Percentiles rank a stretch among this genome's conserved stretches.
These are phyloP conservation scores for Abramis brama DNA, from an alignment of 2,113 vertebrate genomes.

Conservation along the genomic window DNA sequence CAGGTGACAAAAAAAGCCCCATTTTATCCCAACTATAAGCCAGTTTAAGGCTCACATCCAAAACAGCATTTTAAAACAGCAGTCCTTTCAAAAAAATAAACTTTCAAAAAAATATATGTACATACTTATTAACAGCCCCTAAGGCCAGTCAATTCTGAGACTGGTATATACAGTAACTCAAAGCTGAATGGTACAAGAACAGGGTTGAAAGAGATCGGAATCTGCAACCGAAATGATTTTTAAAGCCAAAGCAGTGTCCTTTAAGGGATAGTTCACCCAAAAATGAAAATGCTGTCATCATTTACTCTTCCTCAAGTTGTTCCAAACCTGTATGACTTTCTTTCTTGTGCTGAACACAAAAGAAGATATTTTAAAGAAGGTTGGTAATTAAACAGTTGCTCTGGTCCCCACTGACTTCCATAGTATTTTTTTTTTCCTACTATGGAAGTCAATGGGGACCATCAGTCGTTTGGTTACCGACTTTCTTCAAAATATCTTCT, in stretches of 20 bases:
- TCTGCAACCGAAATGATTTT: constrained; percentile 26
- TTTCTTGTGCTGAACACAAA: too few species aligned
- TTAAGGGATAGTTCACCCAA: too few species aligned
- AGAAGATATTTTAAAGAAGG: too few species aligned
- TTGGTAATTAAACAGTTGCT: too few species aligned
- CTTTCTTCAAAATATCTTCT: too few species aligned
- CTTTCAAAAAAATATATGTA: constrained; percentile 71
- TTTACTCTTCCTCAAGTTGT: too few species aligned
- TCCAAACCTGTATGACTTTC: too few species aligned
- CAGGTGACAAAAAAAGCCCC: constrained; percentile 1
- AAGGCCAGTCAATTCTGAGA: constrained; percentile 52
- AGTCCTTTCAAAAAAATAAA: constrained; percentile 64
- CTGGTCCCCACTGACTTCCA: too few species aligned
- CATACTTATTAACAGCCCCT: constrained; percentile 60
- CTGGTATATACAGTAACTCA: constrained; percentile 53
- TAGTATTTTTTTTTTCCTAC: too few species aligned
- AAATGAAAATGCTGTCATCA: too few species aligned
- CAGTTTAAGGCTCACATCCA: constrained; percentile 34
- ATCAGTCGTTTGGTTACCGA: too few species aligned
- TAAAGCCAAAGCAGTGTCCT: background rate
- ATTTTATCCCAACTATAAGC: constrained; percentile 17
- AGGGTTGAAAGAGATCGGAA: constrained; percentile 41
- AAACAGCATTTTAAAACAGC: constrained; percentile 64
- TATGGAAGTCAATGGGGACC: too few species aligned
- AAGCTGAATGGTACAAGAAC: constrained; percentile 43